Conservation (phyloP, 2,797 vertebrate species). For the Lepus townsendii region DNA sequence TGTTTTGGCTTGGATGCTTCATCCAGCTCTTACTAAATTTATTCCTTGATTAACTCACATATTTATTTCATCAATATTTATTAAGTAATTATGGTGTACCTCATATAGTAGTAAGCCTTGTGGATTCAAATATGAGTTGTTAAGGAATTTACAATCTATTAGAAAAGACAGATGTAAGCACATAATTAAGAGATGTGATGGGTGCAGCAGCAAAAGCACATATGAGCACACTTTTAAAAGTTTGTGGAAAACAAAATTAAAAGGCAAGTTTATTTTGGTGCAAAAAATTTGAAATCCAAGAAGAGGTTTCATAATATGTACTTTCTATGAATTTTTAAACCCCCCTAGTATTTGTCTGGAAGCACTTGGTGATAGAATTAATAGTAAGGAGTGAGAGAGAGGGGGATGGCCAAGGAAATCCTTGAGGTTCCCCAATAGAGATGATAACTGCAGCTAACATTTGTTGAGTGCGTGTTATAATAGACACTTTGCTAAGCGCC, state of each 20-base stretch:
- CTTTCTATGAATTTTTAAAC: no score
- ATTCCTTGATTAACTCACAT: background rate
- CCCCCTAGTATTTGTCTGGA: background rate
- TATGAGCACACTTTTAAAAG: no score
- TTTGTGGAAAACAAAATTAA: no score
- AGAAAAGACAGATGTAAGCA: conserved; percentile 24
- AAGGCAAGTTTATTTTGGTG: no score
- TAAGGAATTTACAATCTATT: background rate
- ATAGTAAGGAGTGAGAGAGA: background rate
- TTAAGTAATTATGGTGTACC: conserved; percentile 10
- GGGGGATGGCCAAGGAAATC: background rate
- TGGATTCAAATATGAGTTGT: background rate
- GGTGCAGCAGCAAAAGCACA: background rate
- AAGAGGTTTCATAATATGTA: no score
- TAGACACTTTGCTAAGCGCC: background rate
- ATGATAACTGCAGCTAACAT: background rate
- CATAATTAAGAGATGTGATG: background rate
- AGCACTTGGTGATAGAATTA: background rate
- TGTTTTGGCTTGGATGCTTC: conserved; percentile 19
- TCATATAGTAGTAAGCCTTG: background rate
- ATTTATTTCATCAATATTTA: conserved; percentile 55
- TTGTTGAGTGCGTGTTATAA: background rate
- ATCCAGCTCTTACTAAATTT: background rate
- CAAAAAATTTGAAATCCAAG: no score
- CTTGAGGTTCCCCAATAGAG: background rate